These are phyloP conservation scores for Anthophora plumipes DNA, from an alignment of 2,888 invertebrate species.

Conservation along the genomic window DNA sequence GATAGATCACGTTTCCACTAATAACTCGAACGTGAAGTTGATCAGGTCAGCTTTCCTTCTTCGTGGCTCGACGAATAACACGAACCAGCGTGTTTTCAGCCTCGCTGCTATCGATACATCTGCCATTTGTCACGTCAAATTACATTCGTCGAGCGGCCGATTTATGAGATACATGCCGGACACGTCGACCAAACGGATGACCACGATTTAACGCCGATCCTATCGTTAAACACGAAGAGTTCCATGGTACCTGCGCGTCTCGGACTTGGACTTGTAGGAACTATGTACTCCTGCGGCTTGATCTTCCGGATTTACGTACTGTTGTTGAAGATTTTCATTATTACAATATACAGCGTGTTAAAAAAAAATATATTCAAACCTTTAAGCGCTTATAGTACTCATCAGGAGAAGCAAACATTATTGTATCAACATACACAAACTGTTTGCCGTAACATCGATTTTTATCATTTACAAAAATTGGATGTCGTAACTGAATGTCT, in stretches of 20 bases:
- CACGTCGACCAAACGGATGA: constrained; percentile 80
- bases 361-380: too few species aligned
- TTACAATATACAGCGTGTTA: too few species aligned
- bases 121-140: constrained; percentile 83
- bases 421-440: too few species aligned
- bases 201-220: constrained; percentile 80
- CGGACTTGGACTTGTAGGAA: constrained; percentile 14
- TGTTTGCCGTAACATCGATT: too few species aligned
- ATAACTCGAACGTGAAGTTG: constrained; percentile 22
- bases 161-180: constrained; percentile 78
- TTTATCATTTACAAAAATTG: too few species aligned
- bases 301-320: constrained; percentile 36
- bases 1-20: constrained; percentile 23
- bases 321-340: too few species aligned
- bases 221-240: constrained; percentile 75
- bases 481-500: too few species aligned
- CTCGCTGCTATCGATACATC: constrained; percentile 79
- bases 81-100: constrained; percentile 74
- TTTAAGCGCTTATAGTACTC: too few species aligned
- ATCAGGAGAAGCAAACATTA: too few species aligned
- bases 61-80: constrained; percentile 77
- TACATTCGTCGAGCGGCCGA: constrained; percentile 76
- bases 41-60: constrained; percentile 50
- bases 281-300: not conserved
- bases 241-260: constrained; percentile 20